Conservation (phyloP, 30 jellyfish, hydroid and myxozoan genomes). For the Hydra vulgaris region DNA sequence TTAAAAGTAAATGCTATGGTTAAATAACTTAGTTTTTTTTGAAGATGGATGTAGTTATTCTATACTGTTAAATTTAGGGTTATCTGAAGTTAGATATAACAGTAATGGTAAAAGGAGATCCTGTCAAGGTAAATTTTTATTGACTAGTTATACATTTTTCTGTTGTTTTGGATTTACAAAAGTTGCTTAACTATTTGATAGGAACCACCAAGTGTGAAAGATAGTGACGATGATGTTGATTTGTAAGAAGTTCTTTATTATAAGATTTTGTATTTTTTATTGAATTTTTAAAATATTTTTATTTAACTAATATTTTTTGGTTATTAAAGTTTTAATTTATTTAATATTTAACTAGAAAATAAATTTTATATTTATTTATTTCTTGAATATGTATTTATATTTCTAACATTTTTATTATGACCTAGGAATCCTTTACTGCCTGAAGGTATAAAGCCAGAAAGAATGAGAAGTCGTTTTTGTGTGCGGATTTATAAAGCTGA, state of each 20-base stretch:
- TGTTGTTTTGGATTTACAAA: background rate
- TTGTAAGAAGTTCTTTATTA: too few species aligned
- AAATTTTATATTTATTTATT: too few species aligned
- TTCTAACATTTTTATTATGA: background rate
- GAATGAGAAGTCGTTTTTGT: conserved; percentile 4
- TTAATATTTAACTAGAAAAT: too few species aligned
- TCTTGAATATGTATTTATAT: too few species aligned
- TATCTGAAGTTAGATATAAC: conserved; percentile 27
- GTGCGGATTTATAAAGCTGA: conserved; percentile 31
- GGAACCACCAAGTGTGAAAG: conserved; percentile 26
- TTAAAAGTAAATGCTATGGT: too few species aligned
- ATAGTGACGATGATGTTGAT: conserved; percentile 41
- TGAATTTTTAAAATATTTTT: too few species aligned
- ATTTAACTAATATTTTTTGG: background rate
- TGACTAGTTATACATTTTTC: background rate
- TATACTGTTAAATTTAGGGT: conserved; percentile 4
- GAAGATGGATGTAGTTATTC: background rate
- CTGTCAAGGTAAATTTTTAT: conserved; percentile 24
- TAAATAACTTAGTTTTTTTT: background rate
- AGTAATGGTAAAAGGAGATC: conserved; percentile 30
- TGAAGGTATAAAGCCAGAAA: conserved; percentile 23
- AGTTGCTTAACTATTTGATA: background rate
- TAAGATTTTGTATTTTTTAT: too few species aligned
- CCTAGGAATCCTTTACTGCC: conserved; percentile 36
- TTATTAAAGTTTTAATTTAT: too few species aligned